Percentiles rank a stretch among this genome's conserved stretches.
These are phyloP conservation scores for Trachurus trachurus DNA, from an alignment of 2,797 vertebrate species.

Conservation along the genomic window DNA sequence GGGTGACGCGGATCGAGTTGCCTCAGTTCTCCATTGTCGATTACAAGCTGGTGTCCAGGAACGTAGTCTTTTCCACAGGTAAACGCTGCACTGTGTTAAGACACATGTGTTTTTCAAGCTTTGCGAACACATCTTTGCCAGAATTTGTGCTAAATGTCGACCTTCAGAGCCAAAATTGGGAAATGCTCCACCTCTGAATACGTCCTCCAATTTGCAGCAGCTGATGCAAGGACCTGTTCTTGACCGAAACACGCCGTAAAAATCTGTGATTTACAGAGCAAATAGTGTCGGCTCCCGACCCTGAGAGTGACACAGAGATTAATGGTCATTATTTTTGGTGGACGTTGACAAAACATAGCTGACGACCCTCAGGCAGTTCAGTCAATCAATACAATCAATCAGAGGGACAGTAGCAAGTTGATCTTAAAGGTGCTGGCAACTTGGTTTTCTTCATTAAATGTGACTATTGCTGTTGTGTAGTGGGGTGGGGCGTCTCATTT, in stretches of 20 bases:
- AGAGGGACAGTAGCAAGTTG: background rate
- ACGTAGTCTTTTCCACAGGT: conserved; percentile 99
- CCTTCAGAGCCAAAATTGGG: conserved; percentile 62
- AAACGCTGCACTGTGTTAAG: conserved; percentile 21
- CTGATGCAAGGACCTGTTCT: conserved; percentile 15
- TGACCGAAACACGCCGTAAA: conserved; percentile 20
- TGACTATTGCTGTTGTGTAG: background rate
- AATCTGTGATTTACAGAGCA: conserved; percentile 15
- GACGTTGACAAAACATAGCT: conserved; percentile 24
- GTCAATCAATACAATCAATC: conserved; percentile 26
- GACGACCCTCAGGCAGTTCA: conserved; percentile 13
- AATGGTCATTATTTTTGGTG: conserved; percentile 19
- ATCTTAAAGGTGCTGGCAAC: conserved; percentile 4
- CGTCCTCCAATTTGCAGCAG: conserved; percentile 49
- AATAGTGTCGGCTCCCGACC: conserved; percentile 36
- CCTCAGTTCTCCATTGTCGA: conserved; percentile 99
- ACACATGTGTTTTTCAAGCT: conserved; percentile 17
- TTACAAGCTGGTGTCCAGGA: conserved; percentile 98
- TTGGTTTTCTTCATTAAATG: background rate
- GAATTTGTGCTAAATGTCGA: conserved; percentile 58
- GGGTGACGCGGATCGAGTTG: conserved; percentile 96
- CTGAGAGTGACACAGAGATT: conserved; percentile 4
- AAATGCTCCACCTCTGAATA: conserved; percentile 65
- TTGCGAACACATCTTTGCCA: conserved; percentile 49
- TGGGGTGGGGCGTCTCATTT: no score